Percentiles rank a stretch among this genome's conserved stretches.
Evolutionary conservation across 2,113 vertebrate species (phyloP).

Genomic region (Arenaria interpres): DNA sequence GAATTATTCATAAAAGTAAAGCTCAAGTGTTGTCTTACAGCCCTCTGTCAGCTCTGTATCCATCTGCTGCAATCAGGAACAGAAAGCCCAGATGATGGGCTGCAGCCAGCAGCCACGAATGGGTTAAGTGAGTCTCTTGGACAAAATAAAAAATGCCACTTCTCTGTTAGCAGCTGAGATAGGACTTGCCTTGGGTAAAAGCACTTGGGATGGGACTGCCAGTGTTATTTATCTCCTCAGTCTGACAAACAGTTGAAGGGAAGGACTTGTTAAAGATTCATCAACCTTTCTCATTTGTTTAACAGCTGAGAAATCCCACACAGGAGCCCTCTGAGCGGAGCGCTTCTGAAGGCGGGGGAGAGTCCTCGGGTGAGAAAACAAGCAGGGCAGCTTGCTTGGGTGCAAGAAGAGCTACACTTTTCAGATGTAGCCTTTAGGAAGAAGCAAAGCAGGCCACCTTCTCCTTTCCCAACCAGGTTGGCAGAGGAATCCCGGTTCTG

Average conservation of each 20-base stretch:
- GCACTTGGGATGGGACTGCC: neutral
- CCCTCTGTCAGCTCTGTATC: neutral
- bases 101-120: neutral
- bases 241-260: neutral
- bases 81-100: neutral
- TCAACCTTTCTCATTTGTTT: neutral
- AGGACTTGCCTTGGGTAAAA: constrained; percentile 6
- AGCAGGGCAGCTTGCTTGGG: neutral
- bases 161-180: neutral
- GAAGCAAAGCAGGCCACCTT: neutral
- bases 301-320: neutral
- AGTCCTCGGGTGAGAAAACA: neutral
- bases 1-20: neutral
- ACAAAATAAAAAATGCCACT: neutral
- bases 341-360: neutral
- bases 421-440: neutral
- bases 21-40: neutral
- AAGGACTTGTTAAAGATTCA: constrained; percentile 43
- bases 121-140: neutral
- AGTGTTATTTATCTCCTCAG: neutral
- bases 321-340: neutral
- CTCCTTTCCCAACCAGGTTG: neutral
- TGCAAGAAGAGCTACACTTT: neutral
- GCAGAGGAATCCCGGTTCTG: neutral
- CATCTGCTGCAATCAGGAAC: neutral